phyloP scores from a whole-genome alignment of 2,888 invertebrate genomes.

The Brachypterus glaber region DNA sequence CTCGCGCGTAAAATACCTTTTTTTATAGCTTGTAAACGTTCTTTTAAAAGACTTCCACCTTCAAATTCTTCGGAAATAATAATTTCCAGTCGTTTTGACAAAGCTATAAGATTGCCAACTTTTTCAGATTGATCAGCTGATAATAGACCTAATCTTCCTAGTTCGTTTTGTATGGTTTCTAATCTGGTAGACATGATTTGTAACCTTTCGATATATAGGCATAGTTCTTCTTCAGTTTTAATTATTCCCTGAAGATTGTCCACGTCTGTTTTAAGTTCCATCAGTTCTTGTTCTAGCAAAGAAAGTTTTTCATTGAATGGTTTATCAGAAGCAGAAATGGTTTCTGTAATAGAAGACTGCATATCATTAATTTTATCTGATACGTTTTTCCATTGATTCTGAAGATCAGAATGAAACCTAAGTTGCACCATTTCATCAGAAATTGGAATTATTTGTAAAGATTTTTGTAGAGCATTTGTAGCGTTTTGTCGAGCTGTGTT shows the following conservation, averaged over 20 bases:
- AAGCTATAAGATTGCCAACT: constrained; percentile 58
- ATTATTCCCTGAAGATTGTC: constrained; percentile 68
- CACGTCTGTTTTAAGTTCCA: constrained; percentile 60
- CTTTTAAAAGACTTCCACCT: constrained; percentile 61
- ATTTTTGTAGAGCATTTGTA: constrained; percentile 63
- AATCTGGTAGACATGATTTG: constrained; percentile 67
- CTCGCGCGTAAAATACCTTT: constrained; percentile 60
- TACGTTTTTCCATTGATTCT: constrained; percentile 64
- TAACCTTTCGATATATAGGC: constrained; percentile 69
- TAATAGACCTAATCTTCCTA: constrained; percentile 64
- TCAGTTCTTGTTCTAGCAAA: constrained; percentile 65
- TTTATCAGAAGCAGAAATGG: constrained; percentile 62
- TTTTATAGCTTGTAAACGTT: constrained; percentile 62
- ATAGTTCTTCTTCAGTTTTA: constrained; percentile 73
- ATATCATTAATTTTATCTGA: constrained; percentile 55
- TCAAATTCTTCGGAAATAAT: constrained; percentile 71
- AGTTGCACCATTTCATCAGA: constrained; percentile 76
- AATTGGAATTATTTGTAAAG: constrained; percentile 68
- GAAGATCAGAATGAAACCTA: constrained; percentile 66
- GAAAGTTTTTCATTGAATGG: constrained; percentile 65
- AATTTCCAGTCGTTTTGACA: constrained; percentile 61
- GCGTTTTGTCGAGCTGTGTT: constrained; percentile 68
- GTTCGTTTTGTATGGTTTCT: constrained; percentile 70
- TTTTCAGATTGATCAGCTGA: constrained; percentile 69
- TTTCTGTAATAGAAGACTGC: constrained; percentile 58